Conservation (phyloP, 1,140 invertebrate genomes). For the Chrysoperla carnea region DNA sequence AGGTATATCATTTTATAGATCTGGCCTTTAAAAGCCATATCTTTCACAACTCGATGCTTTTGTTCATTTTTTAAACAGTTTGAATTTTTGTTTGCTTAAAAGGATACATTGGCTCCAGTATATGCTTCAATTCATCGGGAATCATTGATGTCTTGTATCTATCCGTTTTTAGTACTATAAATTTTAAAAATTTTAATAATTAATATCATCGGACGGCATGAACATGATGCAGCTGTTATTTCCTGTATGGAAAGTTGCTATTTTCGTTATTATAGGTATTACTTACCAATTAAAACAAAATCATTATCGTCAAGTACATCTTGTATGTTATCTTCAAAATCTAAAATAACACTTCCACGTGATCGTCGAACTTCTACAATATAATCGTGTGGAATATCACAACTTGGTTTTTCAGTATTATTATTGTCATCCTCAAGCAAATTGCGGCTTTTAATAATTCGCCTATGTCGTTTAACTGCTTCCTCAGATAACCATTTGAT, state of each 20-base stretch:
- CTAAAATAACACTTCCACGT: conserved; percentile 39
- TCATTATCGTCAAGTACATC: conserved; percentile 45
- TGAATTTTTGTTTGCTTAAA: too few relatives aligned
- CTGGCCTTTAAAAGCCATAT: too few relatives aligned
- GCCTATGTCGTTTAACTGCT: conserved; percentile 30
- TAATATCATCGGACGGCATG: too few relatives aligned
- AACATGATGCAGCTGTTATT: too few relatives aligned
- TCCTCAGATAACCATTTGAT: conserved; percentile 38
- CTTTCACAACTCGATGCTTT: too few relatives aligned
- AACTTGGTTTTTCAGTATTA: not conserved
- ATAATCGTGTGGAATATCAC: conserved; percentile 7
- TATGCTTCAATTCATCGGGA: conserved; percentile 35
- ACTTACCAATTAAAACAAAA: conserved; percentile 40
- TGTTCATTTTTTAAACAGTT: too few relatives aligned
- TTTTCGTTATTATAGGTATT: conserved; percentile 1
- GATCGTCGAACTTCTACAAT: conserved; percentile 40
- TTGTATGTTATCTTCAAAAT: conserved; percentile 33
- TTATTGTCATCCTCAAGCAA: conserved; percentile 12
- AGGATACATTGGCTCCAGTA: conserved; percentile 40
- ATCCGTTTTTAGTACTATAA: conserved; percentile 37
- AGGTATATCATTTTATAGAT: too few relatives aligned
- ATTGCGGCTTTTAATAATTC: conserved; percentile 13
- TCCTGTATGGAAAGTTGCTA: not conserved
- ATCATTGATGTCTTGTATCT: conserved; percentile 29
- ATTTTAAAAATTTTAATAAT: not conserved